Evolutionary conservation across 2,113 vertebrate genomes (phyloP).

Genomic region (Gymnarchus niloticus): DNA sequence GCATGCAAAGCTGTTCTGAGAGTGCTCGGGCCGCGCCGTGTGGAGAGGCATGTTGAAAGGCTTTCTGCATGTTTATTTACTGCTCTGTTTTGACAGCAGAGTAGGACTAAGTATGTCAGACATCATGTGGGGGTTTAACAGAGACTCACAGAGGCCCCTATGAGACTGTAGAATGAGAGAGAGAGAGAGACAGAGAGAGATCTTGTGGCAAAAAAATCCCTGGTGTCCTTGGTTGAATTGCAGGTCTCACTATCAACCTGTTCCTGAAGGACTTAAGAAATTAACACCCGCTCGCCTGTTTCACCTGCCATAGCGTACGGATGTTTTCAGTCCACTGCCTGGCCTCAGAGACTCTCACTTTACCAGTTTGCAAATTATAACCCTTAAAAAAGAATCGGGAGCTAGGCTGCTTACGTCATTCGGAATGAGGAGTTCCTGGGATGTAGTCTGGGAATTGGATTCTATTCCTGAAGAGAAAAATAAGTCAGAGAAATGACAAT

Average conservation of each 20-base stretch:
- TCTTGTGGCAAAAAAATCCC: background rate
- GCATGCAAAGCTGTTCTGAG: constrained; percentile 20
- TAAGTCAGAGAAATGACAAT: background rate
- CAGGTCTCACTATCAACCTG: background rate
- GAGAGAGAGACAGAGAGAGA: background rate
- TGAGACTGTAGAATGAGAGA: constrained; percentile 6
- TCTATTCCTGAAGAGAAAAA: constrained; percentile 67
- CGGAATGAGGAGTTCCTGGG: constrained; percentile 92
- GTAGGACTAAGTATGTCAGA: constrained; percentile 32
- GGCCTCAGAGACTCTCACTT: background rate
- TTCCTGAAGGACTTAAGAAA: background rate
- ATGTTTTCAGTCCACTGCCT: background rate
- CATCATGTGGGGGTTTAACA: constrained; percentile 24
- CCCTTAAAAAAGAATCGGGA: background rate
- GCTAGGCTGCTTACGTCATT: constrained; percentile 70
- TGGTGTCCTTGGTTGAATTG: background rate
- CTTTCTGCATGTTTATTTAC: constrained; percentile 39
- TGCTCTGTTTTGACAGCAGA: constrained; percentile 40
- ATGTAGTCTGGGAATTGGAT: constrained; percentile 71
- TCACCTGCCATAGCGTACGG: background rate
- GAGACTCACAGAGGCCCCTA: constrained; percentile 20
- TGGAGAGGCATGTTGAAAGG: constrained; percentile 25
- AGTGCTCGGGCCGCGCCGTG: background rate
- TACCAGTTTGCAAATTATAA: background rate
- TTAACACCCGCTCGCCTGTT: background rate